Evolutionary conservation across 2,797 vertebrate species (phyloP).

Genomic region (Poeciliopsis paucimaculata): DNA sequence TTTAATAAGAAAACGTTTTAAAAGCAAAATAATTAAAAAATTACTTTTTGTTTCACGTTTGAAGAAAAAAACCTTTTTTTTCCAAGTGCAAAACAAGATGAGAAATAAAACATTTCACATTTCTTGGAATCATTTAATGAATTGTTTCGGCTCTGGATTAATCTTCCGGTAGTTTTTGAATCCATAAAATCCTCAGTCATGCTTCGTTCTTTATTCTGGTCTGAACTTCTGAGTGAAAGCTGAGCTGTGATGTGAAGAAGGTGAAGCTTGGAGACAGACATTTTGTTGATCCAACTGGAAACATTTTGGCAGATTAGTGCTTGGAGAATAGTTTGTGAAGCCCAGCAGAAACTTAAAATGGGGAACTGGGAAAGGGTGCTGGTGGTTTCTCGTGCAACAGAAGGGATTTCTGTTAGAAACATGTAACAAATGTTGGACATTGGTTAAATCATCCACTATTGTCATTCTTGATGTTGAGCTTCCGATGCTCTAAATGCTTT

Average conservation of each 20-base stretch:
- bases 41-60: too few species aligned
- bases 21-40: too few species aligned
- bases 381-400: not conserved
- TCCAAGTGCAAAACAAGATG: too few species aligned
- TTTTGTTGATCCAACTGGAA: not conserved
- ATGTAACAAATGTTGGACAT: not conserved
- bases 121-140: too few species aligned
- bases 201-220: not conserved
- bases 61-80: too few species aligned
- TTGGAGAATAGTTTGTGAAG: not conserved
- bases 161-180: not conserved
- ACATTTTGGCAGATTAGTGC: not conserved
- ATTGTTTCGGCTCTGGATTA: not conserved
- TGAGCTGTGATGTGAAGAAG: not conserved
- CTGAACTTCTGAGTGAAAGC: not conserved
- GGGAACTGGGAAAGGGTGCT: not conserved
- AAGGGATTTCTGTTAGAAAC: not conserved
- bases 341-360: not conserved
- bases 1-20: too few species aligned
- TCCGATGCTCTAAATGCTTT: not conserved
- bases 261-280: not conserved
- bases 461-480: not conserved
- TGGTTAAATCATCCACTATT: not conserved
- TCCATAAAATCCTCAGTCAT: not conserved
- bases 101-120: too few species aligned